These are phyloP conservation scores for Scatophagus argus DNA, from an alignment of 2,113 vertebrate species.

Conservation along the genomic window DNA sequence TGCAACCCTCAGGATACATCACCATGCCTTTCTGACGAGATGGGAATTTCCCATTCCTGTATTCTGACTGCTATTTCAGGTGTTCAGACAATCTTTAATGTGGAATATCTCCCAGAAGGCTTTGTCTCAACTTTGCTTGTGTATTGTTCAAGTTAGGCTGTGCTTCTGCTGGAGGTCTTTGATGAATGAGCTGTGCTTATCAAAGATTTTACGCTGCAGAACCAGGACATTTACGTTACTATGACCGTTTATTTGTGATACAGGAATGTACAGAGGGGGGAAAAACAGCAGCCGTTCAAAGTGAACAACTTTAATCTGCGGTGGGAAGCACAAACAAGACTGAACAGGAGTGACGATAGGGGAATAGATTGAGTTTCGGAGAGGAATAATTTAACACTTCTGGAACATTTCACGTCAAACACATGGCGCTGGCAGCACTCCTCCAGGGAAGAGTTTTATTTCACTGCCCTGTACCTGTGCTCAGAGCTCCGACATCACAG, in stretches of 20 bases:
- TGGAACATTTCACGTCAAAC: constrained; percentile 80
- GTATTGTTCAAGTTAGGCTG: constrained; percentile 42
- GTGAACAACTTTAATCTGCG: constrained; percentile 61
- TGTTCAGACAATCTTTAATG: constrained; percentile 63
- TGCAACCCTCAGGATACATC: constrained; percentile 58
- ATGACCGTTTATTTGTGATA: constrained; percentile 54
- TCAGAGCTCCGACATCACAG: constrained; percentile 36
- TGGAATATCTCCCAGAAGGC: constrained; percentile 45
- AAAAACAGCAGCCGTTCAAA: constrained; percentile 45
- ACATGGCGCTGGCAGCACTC: constrained; percentile 52
- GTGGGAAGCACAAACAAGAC: constrained; percentile 56
- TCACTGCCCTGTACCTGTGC: constrained; percentile 56
- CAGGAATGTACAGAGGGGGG: constrained; percentile 9
- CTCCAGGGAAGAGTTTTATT: constrained; percentile 66
- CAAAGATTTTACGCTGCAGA: constrained; percentile 55
- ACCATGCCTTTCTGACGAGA: constrained; percentile 39
- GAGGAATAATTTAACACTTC: constrained; percentile 79
- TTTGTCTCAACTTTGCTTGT: constrained; percentile 29
- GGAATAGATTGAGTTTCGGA: constrained; percentile 66
- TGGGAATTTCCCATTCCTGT: constrained; percentile 73
- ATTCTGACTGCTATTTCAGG: constrained; percentile 61
- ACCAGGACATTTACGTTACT: constrained; percentile 28
- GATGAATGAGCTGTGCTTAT: constrained; percentile 66
- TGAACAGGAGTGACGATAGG: constrained; percentile 5
- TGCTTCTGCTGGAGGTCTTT: constrained; percentile 66